These are phyloP conservation scores for Leptodactylus fallax DNA, from an alignment of 2,797 vertebrate genomes.

Conservation along the genomic window DNA sequence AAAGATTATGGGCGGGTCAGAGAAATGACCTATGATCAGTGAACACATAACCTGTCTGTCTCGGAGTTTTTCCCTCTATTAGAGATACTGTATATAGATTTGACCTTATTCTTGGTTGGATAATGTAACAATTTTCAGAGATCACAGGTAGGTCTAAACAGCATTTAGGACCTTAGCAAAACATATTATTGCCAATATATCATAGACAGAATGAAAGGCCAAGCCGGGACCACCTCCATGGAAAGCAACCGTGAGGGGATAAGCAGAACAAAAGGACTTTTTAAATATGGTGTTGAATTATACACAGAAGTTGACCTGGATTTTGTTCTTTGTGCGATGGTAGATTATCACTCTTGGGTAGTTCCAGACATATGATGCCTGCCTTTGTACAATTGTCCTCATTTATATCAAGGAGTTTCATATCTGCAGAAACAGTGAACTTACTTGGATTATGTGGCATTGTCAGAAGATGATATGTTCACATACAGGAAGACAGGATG, in stretches of 20 bases:
- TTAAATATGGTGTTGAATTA: constrained; percentile 43
- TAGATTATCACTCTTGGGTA: constrained; percentile 53
- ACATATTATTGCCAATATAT: constrained; percentile 56
- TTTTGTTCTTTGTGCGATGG: constrained; percentile 48
- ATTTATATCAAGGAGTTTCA: constrained; percentile 49
- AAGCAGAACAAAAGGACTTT: constrained; percentile 43
- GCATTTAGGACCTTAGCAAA: constrained; percentile 49
- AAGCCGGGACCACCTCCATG: constrained; percentile 35
- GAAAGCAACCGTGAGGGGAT: constrained; percentile 7
- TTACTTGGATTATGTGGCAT: constrained; percentile 54
- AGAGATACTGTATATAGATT: constrained; percentile 39
- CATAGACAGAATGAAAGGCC: constrained; percentile 42
- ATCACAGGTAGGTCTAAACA: constrained; percentile 59
- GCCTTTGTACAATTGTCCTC: constrained; percentile 56
- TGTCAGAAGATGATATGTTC: constrained; percentile 50
- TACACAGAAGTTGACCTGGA: constrained; percentile 48
- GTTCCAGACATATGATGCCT: constrained; percentile 39
- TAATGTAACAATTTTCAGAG: constrained; percentile 62
- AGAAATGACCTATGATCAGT: constrained; percentile 34
- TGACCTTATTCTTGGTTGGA: constrained; percentile 52
- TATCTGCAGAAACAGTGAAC: constrained; percentile 58
- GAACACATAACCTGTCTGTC: constrained; percentile 28
- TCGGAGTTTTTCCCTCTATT: constrained; percentile 35
- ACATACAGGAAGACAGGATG: constrained; percentile 42
- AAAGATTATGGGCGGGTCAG: constrained; percentile 13